Base-by-base conservation (phyloP, 2,113 vertebrate species). In the Ursus arctos region DNA sequence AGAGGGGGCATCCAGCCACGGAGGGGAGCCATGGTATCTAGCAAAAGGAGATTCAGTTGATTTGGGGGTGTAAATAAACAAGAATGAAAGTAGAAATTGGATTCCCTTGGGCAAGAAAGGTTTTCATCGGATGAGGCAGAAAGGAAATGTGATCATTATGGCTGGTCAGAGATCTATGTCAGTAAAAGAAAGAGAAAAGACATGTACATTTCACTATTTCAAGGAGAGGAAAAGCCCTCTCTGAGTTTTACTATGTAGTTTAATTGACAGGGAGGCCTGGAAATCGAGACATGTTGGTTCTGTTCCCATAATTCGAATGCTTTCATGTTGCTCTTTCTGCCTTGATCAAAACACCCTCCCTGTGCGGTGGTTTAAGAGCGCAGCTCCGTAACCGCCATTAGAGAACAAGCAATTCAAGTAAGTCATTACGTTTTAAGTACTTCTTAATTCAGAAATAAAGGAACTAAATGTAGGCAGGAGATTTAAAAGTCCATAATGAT, bases 361-460 rank as follows among this genome's bases (percentile, higher is more conserved):
- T 33, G 57, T 67, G 71, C 88, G 59, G 81, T 67, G 95, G 91
- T 95, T 95, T 97, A 88, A 97, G 97, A 98, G 97, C 91, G 28
- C 5, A 71, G 94, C 91, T 84, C 89, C 65, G 51, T 71, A 94
- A 95, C 94, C 91, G 36, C 96, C 95, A 96, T 98, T 96, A 98
- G 57, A 96, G 96, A 98, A 94, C 90, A 82, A 95, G 92, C 97
- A 94, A 97, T 97, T 97, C 94, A 93, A 97, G 96, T 81, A 94
- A 98, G 96, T 91, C 97, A 98, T 98, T 98, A 98, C 77, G 49
- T 69, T 95, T 95, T 96, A 98, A 98, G 97, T 98, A 98, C 97
- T 97, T 97, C 97, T 97, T 97, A 98, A 98, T 97, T 98, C 97
- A 97, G 93, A 98, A 98, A 98, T 97, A 96, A 97, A 95, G 61